Evolutionary conservation across 2,797 vertebrate species (phyloP).

Genomic region (Neopelma chrysocephalum): DNA sequence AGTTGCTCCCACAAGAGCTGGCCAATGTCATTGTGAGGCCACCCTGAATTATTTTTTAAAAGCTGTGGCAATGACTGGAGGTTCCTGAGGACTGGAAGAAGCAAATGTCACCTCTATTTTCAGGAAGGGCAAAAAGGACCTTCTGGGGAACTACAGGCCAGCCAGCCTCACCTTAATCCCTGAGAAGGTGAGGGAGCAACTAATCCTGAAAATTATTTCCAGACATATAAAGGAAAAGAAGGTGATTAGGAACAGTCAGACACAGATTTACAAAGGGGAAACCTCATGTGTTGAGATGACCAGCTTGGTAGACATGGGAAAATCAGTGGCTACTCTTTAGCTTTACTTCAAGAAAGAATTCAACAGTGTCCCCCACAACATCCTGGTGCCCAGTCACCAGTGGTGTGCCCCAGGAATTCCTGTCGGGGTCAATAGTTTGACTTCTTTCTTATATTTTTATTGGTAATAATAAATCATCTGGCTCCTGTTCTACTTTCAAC

Average conservation of each 20-base stretch:
- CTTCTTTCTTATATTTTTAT: not conserved
- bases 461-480: not conserved
- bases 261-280: not conserved
- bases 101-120: not conserved
- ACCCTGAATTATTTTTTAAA: not conserved
- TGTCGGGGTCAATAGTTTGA: not conserved
- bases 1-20: not conserved
- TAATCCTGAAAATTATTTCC: not conserved
- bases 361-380: not conserved
- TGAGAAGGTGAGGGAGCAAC: not conserved
- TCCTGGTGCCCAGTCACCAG: not conserved
- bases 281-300: not conserved
- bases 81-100: not conserved
- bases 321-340: not conserved
- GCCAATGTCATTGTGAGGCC: not conserved
- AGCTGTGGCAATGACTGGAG: not conserved
- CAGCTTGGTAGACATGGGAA: not conserved
- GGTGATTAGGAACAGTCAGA: not conserved
- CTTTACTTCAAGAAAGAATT: not conserved
- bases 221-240: not conserved
- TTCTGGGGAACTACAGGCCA: not conserved
- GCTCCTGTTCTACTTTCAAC: not conserved
- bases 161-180: not conserved
- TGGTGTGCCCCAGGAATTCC: not conserved
- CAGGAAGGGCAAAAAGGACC: not conserved